Evolutionary conservation across 2,113 vertebrate genomes (phyloP).

Genomic region (Tursiops truncatus): DNA sequence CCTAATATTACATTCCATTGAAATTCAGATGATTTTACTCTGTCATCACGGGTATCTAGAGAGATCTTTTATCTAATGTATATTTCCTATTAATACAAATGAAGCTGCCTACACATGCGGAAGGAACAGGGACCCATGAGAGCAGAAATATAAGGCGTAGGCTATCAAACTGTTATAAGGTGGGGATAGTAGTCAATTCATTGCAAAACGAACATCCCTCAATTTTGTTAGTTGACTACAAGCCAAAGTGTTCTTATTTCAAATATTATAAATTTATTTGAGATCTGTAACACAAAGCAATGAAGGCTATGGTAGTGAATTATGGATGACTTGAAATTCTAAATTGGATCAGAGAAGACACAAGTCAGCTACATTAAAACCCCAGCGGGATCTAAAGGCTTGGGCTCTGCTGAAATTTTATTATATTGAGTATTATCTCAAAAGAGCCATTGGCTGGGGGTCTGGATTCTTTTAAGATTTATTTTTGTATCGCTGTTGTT

Average conservation of each 20-base stretch:
- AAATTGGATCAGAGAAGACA: neutral
- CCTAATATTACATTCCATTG: neutral
- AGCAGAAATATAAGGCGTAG: neutral
- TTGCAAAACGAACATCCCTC: neutral
- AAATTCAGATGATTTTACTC: conserved; percentile 39
- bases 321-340: neutral
- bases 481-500: neutral
- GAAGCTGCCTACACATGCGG: neutral
- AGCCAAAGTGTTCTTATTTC: neutral
- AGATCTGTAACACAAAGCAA: neutral
- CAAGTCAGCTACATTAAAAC: neutral
- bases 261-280: neutral
- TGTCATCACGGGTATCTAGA: neutral
- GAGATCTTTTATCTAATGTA: conserved; percentile 2
- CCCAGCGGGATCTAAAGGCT: neutral
- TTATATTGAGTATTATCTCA: neutral
- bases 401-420: neutral
- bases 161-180: neutral
- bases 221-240: neutral
- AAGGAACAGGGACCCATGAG: neutral
- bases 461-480: neutral
- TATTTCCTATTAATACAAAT: conserved; percentile 2
- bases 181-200: neutral
- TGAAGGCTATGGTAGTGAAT: neutral
- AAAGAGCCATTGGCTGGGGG: neutral